These are phyloP conservation scores for Hartigia nigra DNA, from an alignment of 2,888 invertebrate genomes.

Conservation along the genomic window DNA sequence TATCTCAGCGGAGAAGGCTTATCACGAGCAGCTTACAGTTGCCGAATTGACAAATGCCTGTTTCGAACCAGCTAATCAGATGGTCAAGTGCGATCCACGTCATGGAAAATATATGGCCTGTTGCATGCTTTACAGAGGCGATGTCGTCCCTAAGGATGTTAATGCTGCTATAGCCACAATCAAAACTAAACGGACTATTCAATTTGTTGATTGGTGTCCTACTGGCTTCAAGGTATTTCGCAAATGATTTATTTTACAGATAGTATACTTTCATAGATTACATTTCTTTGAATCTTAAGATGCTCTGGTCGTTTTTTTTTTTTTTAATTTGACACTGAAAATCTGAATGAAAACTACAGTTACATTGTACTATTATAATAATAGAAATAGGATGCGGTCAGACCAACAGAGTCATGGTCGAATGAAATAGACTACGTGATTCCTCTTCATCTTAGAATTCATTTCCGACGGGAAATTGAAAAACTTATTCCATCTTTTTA, in stretches of 20 bases:
- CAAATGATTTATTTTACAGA: background rate
- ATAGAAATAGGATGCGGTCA: background rate
- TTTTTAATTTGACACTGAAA: too few relatives aligned
- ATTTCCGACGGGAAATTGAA: background rate
- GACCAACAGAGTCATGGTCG: background rate
- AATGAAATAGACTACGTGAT: background rate
- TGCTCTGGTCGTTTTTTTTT: background rate
- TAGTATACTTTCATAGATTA: background rate
- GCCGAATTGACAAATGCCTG: conserved; percentile 85
- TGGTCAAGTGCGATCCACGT: conserved; percentile 87
- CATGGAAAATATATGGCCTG: conserved; percentile 89
- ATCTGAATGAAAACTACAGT: background rate
- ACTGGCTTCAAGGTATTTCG: conserved; percentile 84
- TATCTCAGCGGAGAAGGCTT: conserved; percentile 78
- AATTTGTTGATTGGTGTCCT: conserved; percentile 92
- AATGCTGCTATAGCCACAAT: conserved; percentile 83
- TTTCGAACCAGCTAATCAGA: conserved; percentile 88
- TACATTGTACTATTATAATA: background rate
- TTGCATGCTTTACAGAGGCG: conserved; percentile 85
- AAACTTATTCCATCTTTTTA: background rate
- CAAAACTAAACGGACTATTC: conserved; percentile 79
- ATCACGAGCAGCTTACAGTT: conserved; percentile 79
- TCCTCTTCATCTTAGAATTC: background rate
- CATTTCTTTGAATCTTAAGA: background rate
- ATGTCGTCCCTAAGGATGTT: conserved; percentile 89